Base-by-base conservation (phyloP, 2,888 invertebrate species). In the Meiosimyza decipiens region DNA sequence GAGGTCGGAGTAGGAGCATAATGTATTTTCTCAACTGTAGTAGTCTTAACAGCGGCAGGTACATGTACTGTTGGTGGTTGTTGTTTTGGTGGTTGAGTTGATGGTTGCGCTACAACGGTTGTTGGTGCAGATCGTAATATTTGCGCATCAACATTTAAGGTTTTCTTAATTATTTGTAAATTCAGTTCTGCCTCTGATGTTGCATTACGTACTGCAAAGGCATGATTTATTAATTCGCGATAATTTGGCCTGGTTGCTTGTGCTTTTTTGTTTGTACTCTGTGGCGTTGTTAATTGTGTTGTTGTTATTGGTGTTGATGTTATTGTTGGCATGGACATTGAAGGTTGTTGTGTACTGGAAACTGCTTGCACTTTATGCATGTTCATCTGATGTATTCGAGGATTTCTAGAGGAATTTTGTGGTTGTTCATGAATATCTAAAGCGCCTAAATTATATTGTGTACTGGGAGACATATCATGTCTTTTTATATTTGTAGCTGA, bases 111-210 rank as follows among this genome's bases (percentile, higher is more conserved):
- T 13, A 47, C 40, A 5, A 57, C 40, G 40, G 66, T 72, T 18
- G 75, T 40, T 33, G 75, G 69, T 1, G 49, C 68, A 6, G 74
- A 16, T 54, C 73, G 72, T 15, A 71, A 70, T 55, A 71, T 71
- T 12, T 78, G 76, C 3, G 77, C 52, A 71, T 84, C 82, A 64
- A 82, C 84, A 65, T 87, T 86, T 0, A 87, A 78, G 0, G 87
- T 84, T 73, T 86, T 84, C 71, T 87, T 85, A 22, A 87, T 87
- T 12, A 87, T 87, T 79, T 87, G 81, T 76, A 84, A 77, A 75
- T 87, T 87, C 0, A 84, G 75, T 71, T 87, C 87, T 60, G 84
- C 82, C 68, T 87, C 87, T 9, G 85, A 85, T 54, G 83, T 82
- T 7, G 86, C 80, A 72, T 80, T 86, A 2, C 85, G 78, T 65